Base-by-base conservation (phyloP, 2,797 vertebrate species). In the Helicolenus hilgendorfi region DNA sequence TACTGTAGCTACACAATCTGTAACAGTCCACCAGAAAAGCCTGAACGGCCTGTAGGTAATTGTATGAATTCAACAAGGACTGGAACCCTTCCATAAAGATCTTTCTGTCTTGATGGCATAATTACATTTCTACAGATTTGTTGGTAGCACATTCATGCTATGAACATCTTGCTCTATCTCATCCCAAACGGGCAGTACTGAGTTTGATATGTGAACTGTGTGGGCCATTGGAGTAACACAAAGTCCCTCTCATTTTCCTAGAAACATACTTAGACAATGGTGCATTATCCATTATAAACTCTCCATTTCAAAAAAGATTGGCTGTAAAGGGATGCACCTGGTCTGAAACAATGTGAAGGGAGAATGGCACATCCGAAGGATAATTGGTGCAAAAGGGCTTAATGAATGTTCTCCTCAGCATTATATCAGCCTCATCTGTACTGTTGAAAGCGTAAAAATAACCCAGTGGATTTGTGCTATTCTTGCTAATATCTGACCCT, bases 331-430 rank as follows among this genome's bases (percentile, higher is more conserved):
- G 77, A 85, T 69, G 72, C 75, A 86, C 55, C 79, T 81, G 71
- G 49, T 86, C 70, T 53, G 70, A 64, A 41, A 80, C n/a, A 29
- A 65, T 63, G 64, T 67, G 80, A 55, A 35, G 27, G 41, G 62
- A 49, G 72, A 68, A 26, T 58, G 41, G 26, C 7, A 11, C 18
- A 2, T 85, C 85, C 10, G 59, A 79, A 63, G 27, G 70, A 76
- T 85, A 93, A 85, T 77, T 81, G 83, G 81, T 79, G 71, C 7
- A 1, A 81, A 85, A 74, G 29, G 58, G 75, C 76, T 60, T 27
- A 79, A 81, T 79, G 63, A 85, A 80, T 68, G 59, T 77, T 81
- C 56, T 69, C 41, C n/a, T 49, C 35, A 75, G 72, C 24, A 31
- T 79, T 80, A 77, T 36, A 78, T 83, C 56, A 62, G 11, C 55